Base-by-base conservation (phyloP, 2,888 invertebrate species). In the Sclerodermus sp. region DNA sequence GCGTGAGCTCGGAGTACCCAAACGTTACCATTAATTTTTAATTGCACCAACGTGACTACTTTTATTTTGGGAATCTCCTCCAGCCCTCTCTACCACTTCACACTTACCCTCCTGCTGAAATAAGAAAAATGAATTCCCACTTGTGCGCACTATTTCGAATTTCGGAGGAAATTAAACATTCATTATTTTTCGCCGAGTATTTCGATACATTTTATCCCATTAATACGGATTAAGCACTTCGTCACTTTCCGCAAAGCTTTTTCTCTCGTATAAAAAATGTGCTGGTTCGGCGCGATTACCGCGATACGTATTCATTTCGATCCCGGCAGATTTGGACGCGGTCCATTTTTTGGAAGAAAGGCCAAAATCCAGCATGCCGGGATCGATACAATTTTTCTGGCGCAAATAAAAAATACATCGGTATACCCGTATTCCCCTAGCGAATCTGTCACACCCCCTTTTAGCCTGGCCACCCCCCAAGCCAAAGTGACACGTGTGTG, bases 321-420 rank as follows among this genome's bases (percentile, higher is more conserved):
- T 34, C 10, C 13, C 13, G 13, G 10, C 6, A 3, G 4, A 34
- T n/a, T 34, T 34, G 12, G 34, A 34, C 12, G 34, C 6, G 12
- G 12, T 12, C 12, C 34, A 34, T 34, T 34, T 34, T 34, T 34
- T 13, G 12, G 34, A 8, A 34, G 34, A 12, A 12, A 8, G 34
- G 12, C n/a, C 4, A 34, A 34, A 34, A 34, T 34, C 3, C 34
- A 13, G 34, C 34, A 12, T 3, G 34, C 34, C 34, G n/a, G 34
- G 34, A 63, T 60, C 56, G 60, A 38, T 48, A 53, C 56, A 54
- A 56, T 60, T 63, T 63, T 58, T 63, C 61, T 48, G 23, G 23
- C 23, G 23, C 23, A 23, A 23, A 3, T 34, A 49, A 55, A 53
- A 57, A 58, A 53, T 47, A 42, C 54, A 56, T 58, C 55, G 53